These are phyloP conservation scores for Alethe diademata DNA, from an alignment of 2,113 vertebrate genomes.

Conservation along the genomic window DNA sequence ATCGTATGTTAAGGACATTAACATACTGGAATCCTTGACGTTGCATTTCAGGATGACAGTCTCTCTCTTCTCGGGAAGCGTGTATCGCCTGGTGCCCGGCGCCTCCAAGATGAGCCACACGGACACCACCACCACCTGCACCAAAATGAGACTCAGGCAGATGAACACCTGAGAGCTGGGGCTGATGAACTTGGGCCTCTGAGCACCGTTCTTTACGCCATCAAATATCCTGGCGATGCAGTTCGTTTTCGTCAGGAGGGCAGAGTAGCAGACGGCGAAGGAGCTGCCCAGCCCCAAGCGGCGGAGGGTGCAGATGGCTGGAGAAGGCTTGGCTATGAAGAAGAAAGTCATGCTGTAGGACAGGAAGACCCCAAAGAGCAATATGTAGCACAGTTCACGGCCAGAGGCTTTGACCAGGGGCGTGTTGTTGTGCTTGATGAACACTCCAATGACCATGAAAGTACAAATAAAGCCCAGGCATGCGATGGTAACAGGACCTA, in stretches of 20 bases:
- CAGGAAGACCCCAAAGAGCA: slow-evolving; percentile 92
- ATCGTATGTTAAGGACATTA: slow-evolving; percentile 93
- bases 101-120: slow-evolving; percentile 94
- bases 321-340: slow-evolving; percentile 96
- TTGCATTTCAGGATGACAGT: slow-evolving; percentile 98
- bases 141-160: slow-evolving; percentile 92
- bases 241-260: slow-evolving; percentile 98
- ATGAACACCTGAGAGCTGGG: slow-evolving; percentile 98
- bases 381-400: slow-evolving; percentile 94
- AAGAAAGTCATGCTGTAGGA: slow-evolving; percentile 98
- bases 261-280: slow-evolving; percentile 95
- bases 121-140: slow-evolving; percentile 91
- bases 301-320: slow-evolving; percentile 90
- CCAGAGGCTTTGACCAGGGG: slow-evolving; percentile 97
- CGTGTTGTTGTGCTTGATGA: slow-evolving; percentile 92
- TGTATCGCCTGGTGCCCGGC: slow-evolving; percentile 90
- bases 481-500: slow-evolving; percentile 94
- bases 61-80: slow-evolving; percentile 92
- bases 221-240: slow-evolving; percentile 96
- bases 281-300: slow-evolving; percentile 93
- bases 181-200: slow-evolving; percentile 95
- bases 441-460: slow-evolving; percentile 87
- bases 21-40: slow-evolving; percentile 95
- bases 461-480: slow-evolving; percentile 94
- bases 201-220: slow-evolving; percentile 91